Conservation (phyloP, 2,113 vertebrate species). For the Propithecus coquereli region DNA sequence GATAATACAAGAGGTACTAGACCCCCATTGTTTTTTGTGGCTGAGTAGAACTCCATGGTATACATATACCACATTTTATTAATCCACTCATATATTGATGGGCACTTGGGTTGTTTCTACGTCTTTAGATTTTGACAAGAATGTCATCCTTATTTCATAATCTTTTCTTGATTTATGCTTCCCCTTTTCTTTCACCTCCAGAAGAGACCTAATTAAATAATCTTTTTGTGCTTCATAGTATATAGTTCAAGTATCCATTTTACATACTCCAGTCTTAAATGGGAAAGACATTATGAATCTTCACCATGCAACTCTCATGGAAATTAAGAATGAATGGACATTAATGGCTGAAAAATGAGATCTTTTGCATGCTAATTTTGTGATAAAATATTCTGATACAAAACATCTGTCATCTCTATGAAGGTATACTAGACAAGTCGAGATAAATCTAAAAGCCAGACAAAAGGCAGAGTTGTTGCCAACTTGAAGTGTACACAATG, state of each 20-base stretch:
- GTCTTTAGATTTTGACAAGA: neutral
- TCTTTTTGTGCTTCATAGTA: slow-evolving; percentile 9
- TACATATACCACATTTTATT: no score
- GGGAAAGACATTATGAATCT: slow-evolving; percentile 31
- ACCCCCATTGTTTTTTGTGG: no score
- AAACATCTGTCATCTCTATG: slow-evolving; percentile 37
- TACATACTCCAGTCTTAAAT: neutral
- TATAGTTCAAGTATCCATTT: neutral
- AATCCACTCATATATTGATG: no score
- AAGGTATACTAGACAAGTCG: neutral
- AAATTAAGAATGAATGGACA: slow-evolving; percentile 59
- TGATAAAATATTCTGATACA: slow-evolving; percentile 43
- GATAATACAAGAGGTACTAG: no score
- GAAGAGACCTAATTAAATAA: slow-evolving; percentile 35
- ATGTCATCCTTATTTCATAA: slow-evolving; percentile 1
- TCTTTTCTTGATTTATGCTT: slow-evolving; percentile 18
- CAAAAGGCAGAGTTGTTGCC: neutral
- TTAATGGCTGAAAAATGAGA: slow-evolving; percentile 66
- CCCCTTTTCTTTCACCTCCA: slow-evolving; percentile 17
- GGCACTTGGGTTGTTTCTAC: no score
- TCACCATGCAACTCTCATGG: neutral
- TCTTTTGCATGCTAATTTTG: slow-evolving; percentile 46
- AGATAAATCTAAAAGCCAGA: slow-evolving; percentile 27
- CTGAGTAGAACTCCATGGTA: no score
- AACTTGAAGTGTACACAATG: rapidly evolving